phyloP scores from a whole-genome alignment of 2,888 invertebrate genomes.

The Cephus sareptanus region DNA sequence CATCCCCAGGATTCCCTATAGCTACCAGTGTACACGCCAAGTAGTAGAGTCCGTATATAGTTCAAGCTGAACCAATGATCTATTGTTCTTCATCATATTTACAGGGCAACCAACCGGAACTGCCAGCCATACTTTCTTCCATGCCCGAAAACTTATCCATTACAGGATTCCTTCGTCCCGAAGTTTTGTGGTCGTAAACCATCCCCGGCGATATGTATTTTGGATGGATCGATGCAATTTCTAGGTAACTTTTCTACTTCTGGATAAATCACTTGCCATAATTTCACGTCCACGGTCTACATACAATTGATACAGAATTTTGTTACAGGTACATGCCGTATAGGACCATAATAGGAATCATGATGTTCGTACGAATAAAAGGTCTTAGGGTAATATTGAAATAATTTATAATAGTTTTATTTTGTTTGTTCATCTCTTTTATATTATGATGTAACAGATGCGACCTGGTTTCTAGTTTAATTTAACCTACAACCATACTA shows the following conservation, averaged over 20 bases:
- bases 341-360: neutral
- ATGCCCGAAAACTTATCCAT: conserved; percentile 26
- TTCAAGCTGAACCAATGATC: conserved; percentile 8
- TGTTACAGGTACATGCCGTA: neutral
- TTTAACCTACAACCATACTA: neutral
- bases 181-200: neutral
- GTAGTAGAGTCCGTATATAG: neutral
- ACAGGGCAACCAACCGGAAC: neutral
- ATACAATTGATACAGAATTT: neutral
- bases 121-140: neutral
- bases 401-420: neutral
- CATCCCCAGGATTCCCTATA: neutral
- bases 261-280: neutral
- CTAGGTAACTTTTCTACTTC: neutral
- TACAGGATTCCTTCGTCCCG: conserved; percentile 11
- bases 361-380: neutral
- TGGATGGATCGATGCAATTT: neutral
- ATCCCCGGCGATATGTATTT: neutral
- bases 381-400: neutral
- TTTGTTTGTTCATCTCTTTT: neutral
- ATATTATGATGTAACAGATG: neutral
- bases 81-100: conserved; percentile 9
- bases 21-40: neutral
- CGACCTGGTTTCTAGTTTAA: neutral
- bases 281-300: neutral